These are phyloP conservation scores for Platysternon megacephalum DNA, from an alignment of 2,113 vertebrate genomes.

Conservation along the genomic window DNA sequence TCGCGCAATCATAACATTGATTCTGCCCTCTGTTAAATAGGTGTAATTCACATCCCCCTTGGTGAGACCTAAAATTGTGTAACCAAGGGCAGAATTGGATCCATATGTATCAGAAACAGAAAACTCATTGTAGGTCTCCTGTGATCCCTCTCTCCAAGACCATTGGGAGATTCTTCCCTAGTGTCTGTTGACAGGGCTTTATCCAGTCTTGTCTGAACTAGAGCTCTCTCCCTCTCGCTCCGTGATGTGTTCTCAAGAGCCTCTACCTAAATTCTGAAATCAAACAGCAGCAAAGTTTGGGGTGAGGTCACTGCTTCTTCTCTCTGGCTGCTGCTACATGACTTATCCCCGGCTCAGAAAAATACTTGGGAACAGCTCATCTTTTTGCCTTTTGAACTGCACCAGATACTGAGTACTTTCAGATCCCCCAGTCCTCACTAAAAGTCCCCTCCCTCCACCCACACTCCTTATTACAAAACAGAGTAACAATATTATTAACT, in stretches of 20 bases:
- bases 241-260: background rate
- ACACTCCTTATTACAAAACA: background rate
- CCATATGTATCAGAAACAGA: slow-evolving; percentile 14
- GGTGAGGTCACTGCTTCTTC: background rate
- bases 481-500: background rate
- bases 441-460: background rate
- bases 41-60: slow-evolving; percentile 52
- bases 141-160: slow-evolving; percentile 33
- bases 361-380: background rate
- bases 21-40: slow-evolving; percentile 49
- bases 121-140: background rate
- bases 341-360: background rate
- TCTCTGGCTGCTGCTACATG: background rate
- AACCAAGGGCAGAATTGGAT: background rate
- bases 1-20: slow-evolving; percentile 52
- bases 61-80: slow-evolving; percentile 19
- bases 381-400: background rate
- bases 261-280: background rate
- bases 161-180: background rate
- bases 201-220: background rate
- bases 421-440: background rate
- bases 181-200: background rate
- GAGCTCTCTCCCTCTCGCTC: background rate
- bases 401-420: background rate
- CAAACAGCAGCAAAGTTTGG: background rate